Evolutionary conservation across 2,797 vertebrate genomes (phyloP).

Genomic region (Podarcis siculus): DNA sequence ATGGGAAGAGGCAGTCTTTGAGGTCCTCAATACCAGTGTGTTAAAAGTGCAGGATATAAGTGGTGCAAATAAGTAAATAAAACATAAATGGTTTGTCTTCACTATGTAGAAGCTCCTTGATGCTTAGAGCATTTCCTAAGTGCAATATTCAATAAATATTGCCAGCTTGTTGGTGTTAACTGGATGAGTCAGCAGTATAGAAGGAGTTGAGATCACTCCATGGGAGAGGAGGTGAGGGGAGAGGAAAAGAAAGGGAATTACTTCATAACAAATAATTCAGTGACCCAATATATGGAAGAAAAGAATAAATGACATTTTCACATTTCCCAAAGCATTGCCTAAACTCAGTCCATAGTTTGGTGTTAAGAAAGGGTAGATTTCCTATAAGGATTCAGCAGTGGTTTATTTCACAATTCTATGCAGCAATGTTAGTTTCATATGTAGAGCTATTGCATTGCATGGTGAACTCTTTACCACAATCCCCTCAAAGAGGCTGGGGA

Average conservation of each 20-base stretch:
- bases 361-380: neutral
- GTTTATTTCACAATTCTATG: neutral
- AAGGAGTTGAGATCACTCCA: slow-evolving; percentile 42
- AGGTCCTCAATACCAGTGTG: neutral
- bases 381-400: neutral
- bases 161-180: neutral
- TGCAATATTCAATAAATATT: slow-evolving; percentile 59
- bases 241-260: slow-evolving; percentile 3
- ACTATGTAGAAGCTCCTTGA: slow-evolving; percentile 50
- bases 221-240: neutral
- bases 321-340: neutral
- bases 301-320: neutral
- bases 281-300: neutral
- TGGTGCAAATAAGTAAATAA: neutral
- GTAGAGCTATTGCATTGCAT: too few relatives aligned
- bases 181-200: slow-evolving; percentile 54
- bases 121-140: slow-evolving; percentile 51
- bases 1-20: too few relatives aligned
- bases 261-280: slow-evolving; percentile 42
- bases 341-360: slow-evolving; percentile 16
- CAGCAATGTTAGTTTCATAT: neutral
- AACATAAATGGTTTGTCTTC: neutral
- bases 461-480: neutral
- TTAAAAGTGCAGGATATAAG: neutral
- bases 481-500: neutral